Base-by-base conservation (phyloP, 35 echinoderm and acorn worm genomes). In the Apostichopus californicus region DNA sequence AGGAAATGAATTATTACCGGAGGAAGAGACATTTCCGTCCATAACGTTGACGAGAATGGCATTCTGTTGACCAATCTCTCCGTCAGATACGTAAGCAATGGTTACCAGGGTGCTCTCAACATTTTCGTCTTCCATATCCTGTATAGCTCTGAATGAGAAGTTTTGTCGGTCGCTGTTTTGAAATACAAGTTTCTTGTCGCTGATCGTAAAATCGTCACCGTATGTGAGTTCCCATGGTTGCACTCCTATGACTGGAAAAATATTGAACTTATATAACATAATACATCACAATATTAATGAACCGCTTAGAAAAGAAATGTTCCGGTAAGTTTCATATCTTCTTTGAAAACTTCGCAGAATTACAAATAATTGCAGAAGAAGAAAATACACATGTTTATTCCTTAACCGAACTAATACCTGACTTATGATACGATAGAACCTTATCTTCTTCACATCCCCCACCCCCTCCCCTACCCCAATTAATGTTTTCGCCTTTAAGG, bases 141-240 rank as follows among this genome's bases (percentile, higher is more conserved):
- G 68, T 53, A 77, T 57, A 61, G 88, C 88, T 75, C 73, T 55
- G 54, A 90, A 90, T 10, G 88, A 77, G 34, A 90, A 77, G 54
- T 77, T 90, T 17, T 90, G 24, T 15, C 73, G 14, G 18, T 90
- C 73, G 24, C 70, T 90, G 2, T 78, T 57, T 5, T 90, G 23
- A 56, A 90, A 90, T 14, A 90, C 24, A 3, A 90, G 88, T 56
- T 90, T 90, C 68, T 90, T 90, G 5, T 12, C 54, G 18, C 73
- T 78, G 53, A 90, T 78, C 5, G 88, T 90, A 70, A 77, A 90
- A 54, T 90, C 88, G 10, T 54, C 28, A 2, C 88, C 88, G 54
- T 90, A 90, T 17, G 72, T 57, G 1, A 90, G 54, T 70, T 90
- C 88, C 68, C 73, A 90, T 15, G 88, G 73, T 20, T 75, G 73